Evolutionary conservation across 2,113 vertebrate species (phyloP).

Genomic region (Mobula birostris): DNA sequence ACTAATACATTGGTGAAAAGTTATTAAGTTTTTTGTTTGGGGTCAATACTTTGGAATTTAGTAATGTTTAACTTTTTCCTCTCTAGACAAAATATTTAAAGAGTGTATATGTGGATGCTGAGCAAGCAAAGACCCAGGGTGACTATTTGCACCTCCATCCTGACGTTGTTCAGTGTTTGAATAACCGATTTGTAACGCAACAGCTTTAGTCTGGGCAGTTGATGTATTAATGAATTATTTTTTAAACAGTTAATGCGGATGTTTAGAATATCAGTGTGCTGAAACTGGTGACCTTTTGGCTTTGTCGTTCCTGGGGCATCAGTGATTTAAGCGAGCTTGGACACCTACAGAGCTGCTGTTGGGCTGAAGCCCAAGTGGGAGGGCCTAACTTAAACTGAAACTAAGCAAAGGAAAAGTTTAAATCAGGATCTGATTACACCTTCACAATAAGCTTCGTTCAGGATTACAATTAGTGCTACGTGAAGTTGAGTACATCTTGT

Average conservation of each 20-base stretch:
- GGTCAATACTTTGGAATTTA: not conserved
- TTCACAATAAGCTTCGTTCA: not conserved
- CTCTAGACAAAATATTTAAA: too few relatives aligned
- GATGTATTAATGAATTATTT: not conserved
- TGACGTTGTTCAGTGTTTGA: not conserved
- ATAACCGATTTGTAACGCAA: not conserved
- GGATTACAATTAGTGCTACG: not conserved
- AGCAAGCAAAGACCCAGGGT: not conserved
- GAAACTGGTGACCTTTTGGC: not conserved
- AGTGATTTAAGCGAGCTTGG: not conserved
- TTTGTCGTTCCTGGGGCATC: not conserved
- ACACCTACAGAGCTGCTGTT: not conserved
- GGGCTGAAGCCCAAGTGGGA: not conserved
- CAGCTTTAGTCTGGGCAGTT: not conserved
- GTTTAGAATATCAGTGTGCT: not conserved
- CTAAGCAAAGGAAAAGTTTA: not conserved
- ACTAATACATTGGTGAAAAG: not conserved
- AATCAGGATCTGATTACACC: not conserved
- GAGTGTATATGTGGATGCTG: not conserved
- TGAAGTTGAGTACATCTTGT: not conserved
- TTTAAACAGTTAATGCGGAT: not conserved
- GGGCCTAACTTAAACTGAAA: not conserved
- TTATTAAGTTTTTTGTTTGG: not conserved
- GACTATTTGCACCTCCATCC: too few relatives aligned
- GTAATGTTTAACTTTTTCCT: not conserved